A percentile compares a stretch with the other conserved stretches of the same genome.
phyloP scores from a whole-genome alignment of 37 sponge, comb jelly and placozoan genomes.

The Amphimedon queenslandica region DNA sequence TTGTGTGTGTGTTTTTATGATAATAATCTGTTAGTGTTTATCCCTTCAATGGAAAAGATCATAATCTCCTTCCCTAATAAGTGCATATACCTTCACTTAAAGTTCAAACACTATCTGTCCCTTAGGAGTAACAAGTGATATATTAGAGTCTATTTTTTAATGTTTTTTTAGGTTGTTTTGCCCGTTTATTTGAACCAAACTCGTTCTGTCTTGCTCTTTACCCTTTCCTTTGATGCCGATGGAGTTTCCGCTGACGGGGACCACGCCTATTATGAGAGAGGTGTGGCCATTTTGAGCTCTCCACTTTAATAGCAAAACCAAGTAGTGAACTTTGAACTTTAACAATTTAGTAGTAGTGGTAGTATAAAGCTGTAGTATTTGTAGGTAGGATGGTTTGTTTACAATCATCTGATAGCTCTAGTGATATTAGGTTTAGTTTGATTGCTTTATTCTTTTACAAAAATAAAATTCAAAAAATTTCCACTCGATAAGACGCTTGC shows the following conservation, averaged over 20 bases:
- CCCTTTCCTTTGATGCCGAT: slow-evolving; percentile 67
- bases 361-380: background rate
- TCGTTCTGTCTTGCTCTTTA: slow-evolving; percentile 82
- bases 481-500: too few species aligned
- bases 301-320: slow-evolving; percentile 11
- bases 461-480: too few species aligned
- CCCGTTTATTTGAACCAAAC: slow-evolving; percentile 83
- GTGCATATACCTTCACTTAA: too few species aligned
- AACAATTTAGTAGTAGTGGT: background rate
- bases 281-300: slow-evolving; percentile 66
- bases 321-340: too few species aligned
- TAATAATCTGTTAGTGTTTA: too few species aligned
- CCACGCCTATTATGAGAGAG: slow-evolving; percentile 82
- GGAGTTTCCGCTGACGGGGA: slow-evolving; percentile 26
- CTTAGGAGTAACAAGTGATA: too few species aligned
- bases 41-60: too few species aligned
- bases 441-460: too few species aligned
- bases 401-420: background rate
- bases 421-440: too few species aligned
- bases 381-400: background rate
- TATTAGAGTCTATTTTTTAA: too few species aligned
- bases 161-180: slow-evolving; percentile 63
- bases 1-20: background rate
- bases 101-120: too few species aligned
- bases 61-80: too few species aligned